Conservation (phyloP, 2,888 invertebrate species). For the Rotaria magnacalcarata region DNA sequence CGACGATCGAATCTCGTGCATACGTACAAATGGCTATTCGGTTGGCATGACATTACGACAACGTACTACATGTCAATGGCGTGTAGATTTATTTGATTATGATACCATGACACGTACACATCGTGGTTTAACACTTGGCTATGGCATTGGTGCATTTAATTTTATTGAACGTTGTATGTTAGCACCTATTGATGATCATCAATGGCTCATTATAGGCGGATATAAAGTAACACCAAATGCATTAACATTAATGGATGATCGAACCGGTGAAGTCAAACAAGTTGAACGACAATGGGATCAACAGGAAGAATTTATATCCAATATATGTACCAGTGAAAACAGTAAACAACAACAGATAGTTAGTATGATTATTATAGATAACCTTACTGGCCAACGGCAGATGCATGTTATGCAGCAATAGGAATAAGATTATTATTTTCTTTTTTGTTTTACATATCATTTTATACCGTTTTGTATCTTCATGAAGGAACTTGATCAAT, state of each 20-base stretch:
- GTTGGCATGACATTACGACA: not conserved
- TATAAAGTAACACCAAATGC: not conserved
- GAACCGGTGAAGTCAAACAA: not conserved
- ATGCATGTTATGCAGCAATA: not conserved
- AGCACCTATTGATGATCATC: not conserved
- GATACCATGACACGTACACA: not conserved
- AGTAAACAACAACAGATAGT: not conserved
- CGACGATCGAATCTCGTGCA: not conserved
- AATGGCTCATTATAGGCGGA: not conserved
- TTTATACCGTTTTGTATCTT: not conserved
- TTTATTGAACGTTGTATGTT: constrained; percentile 12
- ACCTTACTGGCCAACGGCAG: not conserved
- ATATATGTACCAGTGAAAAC: not conserved
- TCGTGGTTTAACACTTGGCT: not conserved
- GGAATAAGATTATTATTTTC: not conserved
- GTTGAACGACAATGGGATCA: not conserved
- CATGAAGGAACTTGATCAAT: not conserved
- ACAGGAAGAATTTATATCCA: not conserved
- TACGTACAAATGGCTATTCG: not conserved
- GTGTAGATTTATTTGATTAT: constrained; percentile 15
- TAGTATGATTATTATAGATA: not conserved
- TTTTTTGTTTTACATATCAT: not conserved
- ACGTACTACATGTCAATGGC: not conserved
- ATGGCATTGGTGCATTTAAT: constrained; percentile 10
- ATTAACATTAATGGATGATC: constrained; percentile 16